These are phyloP conservation scores for Pongo pygmaeus DNA, from an alignment of 2,113 vertebrate species.

Conservation along the genomic window DNA sequence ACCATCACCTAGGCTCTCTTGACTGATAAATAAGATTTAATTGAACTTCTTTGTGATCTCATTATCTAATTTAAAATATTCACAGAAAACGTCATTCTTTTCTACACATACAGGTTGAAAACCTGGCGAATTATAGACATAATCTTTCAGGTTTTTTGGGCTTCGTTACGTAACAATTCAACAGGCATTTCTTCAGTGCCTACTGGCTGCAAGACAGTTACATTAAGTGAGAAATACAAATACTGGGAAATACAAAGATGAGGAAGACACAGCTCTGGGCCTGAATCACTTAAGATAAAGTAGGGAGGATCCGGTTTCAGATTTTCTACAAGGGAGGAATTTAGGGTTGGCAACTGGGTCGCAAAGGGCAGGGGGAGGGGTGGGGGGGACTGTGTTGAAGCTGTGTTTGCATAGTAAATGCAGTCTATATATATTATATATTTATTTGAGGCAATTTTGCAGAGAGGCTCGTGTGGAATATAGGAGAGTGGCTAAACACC, in stretches of 20 bases:
- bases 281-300: background rate
- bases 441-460: background rate
- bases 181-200: background rate
- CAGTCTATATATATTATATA: background rate
- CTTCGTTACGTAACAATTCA: background rate
- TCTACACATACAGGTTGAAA: background rate
- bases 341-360: background rate
- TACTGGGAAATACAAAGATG: background rate
- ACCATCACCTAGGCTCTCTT: background rate
- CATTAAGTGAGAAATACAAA: background rate
- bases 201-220: background rate
- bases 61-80: background rate
- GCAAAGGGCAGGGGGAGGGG: background rate
- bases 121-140: background rate
- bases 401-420: background rate
- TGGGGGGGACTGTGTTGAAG: background rate
- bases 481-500: no score
- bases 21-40: background rate
- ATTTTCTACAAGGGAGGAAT: background rate
- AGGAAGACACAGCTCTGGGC: background rate
- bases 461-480: background rate
- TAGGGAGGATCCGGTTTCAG: background rate
- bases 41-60: background rate
- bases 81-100: background rate
- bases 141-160: background rate